Evolutionary conservation across 2,113 vertebrate species (phyloP).

Genomic region (Speoplatyrhinus poulsoni): DNA sequence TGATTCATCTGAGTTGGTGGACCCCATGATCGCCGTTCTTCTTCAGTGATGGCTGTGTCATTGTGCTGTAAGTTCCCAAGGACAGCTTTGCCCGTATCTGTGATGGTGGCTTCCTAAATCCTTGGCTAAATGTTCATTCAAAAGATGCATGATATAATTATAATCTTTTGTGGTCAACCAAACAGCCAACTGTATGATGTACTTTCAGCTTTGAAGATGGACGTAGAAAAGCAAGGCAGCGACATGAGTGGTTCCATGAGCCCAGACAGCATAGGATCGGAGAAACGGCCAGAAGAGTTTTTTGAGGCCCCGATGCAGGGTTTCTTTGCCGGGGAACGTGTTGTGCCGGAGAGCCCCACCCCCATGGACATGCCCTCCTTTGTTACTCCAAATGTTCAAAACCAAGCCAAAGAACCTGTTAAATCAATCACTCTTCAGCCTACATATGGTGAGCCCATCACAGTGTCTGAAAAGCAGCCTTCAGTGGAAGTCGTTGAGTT

Average conservation of each 20-base stretch:
- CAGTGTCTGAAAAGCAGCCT: conserved; percentile 74
- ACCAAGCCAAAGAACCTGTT: conserved; percentile 67
- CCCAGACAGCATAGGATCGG: conserved; percentile 74
- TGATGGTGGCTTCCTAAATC: conserved; percentile 57
- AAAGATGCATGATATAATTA: conserved; percentile 56
- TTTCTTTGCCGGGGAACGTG: conserved; percentile 68
- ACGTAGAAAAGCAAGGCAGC: conserved; percentile 81
- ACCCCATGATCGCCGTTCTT: conserved; percentile 62
- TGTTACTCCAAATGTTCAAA: conserved; percentile 63
- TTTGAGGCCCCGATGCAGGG: conserved; percentile 65
- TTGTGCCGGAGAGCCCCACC: conserved; percentile 71
- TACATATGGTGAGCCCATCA: conserved; percentile 65
- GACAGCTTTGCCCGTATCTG: conserved; percentile 75
- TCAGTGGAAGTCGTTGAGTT: conserved; percentile 75
- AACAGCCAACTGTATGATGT: conserved; percentile 92
- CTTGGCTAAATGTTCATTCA: conserved; percentile 41
- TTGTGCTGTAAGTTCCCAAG: conserved; percentile 71
- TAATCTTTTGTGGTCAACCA: conserved; percentile 49
- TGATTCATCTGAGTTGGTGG: conserved; percentile 73
- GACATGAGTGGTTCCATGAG: conserved; percentile 74
- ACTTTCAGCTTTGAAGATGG: conserved; percentile 98
- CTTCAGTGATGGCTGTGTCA: conserved; percentile 67
- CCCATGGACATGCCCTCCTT: conserved; percentile 66
- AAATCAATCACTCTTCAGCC: conserved; percentile 63
- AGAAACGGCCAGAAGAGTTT: conserved; percentile 68